phyloP scores from a whole-genome alignment of 2,888 invertebrate genomes.

The Busseola fusca region DNA sequence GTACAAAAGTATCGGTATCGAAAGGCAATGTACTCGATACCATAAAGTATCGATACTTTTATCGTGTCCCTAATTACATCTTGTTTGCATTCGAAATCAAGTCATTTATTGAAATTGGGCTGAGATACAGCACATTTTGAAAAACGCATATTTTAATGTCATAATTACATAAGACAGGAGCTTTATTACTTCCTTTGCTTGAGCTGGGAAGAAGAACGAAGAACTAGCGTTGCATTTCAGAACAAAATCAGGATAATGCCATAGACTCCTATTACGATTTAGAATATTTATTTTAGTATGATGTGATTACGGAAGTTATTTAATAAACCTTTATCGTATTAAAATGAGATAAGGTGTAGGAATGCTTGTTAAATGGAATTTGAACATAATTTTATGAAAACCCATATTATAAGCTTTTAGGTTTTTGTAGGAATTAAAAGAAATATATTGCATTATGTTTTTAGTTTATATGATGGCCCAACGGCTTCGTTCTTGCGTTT shows the following conservation, averaged over 20 bases:
- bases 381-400: conserved; percentile 7
- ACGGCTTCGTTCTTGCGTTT: neutral
- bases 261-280: conserved; percentile 3
- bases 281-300: conserved; percentile 2
- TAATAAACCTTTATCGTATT: conserved; percentile 30
- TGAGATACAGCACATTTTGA: neutral
- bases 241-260: neutral
- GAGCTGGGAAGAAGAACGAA: neutral
- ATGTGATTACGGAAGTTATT: conserved; percentile 26
- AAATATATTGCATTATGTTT: neutral
- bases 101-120: neutral
- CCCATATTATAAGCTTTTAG: neutral
- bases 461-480: neutral
- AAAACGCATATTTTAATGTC: neutral
- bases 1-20: too few species aligned
- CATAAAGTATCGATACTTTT: too few species aligned
- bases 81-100: neutral
- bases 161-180: neutral
- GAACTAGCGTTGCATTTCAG: neutral
- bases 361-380: conserved; percentile 14
- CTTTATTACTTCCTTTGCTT: neutral
- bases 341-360: conserved; percentile 26
- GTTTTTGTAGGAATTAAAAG: neutral
- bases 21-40: too few species aligned
- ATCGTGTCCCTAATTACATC: too few species aligned